Evolutionary conservation across 2,888 invertebrate species (phyloP).

Genomic region (Sminthurides aquaticus): DNA sequence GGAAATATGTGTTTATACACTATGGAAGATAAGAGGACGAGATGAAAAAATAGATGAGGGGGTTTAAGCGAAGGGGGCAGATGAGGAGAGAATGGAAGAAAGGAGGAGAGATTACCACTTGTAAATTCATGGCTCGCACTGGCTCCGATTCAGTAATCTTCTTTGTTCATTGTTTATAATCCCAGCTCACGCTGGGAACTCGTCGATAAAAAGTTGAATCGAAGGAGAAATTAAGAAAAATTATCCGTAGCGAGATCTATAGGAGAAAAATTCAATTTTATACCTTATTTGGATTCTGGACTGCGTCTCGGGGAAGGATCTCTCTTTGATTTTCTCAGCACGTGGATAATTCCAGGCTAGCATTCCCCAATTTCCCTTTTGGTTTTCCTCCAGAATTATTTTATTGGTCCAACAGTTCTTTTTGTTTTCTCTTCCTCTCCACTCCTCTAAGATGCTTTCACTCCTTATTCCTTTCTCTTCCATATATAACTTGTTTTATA

Average conservation of each 20-base stretch:
- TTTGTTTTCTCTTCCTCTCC: neutral
- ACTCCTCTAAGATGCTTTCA: conserved; percentile 1
- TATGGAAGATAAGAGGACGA: neutral
- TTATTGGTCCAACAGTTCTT: conserved; percentile 19
- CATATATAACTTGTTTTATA: neutral
- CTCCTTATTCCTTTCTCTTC: conserved; percentile 3
- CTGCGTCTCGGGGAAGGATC: conserved; percentile 15
- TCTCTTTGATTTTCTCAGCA: conserved; percentile 25
- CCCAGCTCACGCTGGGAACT: conserved; percentile 21
- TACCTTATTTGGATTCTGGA: conserved; percentile 23
- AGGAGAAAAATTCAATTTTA: conserved; percentile 23
- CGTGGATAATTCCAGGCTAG: conserved; percentile 22
- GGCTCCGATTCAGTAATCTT: conserved; percentile 14
- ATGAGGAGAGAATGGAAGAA: neutral
- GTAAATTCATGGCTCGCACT: conserved; percentile 21
- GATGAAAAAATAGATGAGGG: neutral
- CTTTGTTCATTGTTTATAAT: conserved; percentile 25
- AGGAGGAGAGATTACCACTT: conserved; percentile 17
- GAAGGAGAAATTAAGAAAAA: conserved; percentile 22
- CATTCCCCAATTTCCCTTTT: conserved; percentile 16
- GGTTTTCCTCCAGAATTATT: conserved; percentile 20
- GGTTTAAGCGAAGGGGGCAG: neutral
- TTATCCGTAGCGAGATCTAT: conserved; percentile 17
- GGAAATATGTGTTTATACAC: conserved; percentile 2
- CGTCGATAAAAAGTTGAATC: conserved; percentile 25